Base-by-base conservation (phyloP, 2,797 vertebrate genomes). In the Ispidina lecontei region DNA sequence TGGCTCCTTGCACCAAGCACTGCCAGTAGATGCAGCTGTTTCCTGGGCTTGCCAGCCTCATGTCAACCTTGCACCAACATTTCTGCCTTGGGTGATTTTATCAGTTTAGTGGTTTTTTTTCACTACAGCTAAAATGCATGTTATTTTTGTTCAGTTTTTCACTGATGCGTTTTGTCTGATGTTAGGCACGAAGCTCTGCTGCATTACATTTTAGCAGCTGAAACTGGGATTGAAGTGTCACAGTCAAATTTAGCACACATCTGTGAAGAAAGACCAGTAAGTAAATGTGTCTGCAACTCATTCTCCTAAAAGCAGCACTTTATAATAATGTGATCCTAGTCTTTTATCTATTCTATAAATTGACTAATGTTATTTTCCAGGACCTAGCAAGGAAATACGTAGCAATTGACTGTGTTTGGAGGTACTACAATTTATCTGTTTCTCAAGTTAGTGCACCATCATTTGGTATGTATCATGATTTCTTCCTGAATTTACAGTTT, bases 351-450 rank as follows among this genome's bases (percentile, higher is more conserved):
- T 77, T 76, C 41, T 89, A 62, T 76, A 84, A 84, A 91, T 58
- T 17, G 55, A 83, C 87, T 37, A 33, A 90, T 9, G 60, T 87
- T 86, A 79, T 47, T 76, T 91, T 52, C 37, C 54, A 99, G 99
- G 98, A 99, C 23, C 89, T 98, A 91, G 94, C 97, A 97, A 92
- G 82, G 63, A 93, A 84, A 87, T 97, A 96, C 52, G 81, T 98
- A 74, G 95, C 93, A 73, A 91, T 95, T 84, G 96, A 98, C 71
- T 99, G 98, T 97, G 97, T 98, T 85, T 98, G 98, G 98, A 98
- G 98, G 96, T 99, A 99, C 96, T 98, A 98, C 88, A 99, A 99
- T 97, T 97, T 98, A 93, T 99, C 99, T 49, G 97, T 98, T 94
- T 98, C 98, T 93, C 98, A 99, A 97, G 96, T 98, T 81, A 97